Conservation (phyloP, 2,113 vertebrate species). For the Corythaixoides concolor region DNA sequence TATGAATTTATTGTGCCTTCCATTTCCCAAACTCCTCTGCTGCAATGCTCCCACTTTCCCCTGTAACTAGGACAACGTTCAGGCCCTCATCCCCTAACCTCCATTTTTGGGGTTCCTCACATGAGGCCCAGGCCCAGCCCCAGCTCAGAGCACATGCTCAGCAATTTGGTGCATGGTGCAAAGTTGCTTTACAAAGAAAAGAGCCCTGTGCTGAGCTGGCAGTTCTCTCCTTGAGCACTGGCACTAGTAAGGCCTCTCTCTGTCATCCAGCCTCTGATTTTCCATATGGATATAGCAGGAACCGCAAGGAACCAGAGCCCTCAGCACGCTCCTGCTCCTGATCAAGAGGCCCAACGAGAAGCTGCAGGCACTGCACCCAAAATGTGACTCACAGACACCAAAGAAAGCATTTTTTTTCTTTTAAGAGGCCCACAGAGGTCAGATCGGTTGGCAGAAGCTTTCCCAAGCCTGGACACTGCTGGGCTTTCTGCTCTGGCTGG, state of each 20-base stretch:
- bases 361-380: not conserved
- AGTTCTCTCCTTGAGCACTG: not conserved
- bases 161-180: accelerated
- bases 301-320: not conserved
- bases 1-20: not conserved
- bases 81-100: not conserved
- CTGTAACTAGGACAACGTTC: not conserved
- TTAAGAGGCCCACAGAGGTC: accelerated
- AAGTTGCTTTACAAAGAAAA: not conserved
- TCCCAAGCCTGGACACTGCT: accelerated
- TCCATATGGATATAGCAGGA: not conserved
- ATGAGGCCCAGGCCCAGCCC: not conserved
- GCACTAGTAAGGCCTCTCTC: not conserved
- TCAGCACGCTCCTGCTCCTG: accelerated
- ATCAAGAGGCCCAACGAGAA: not conserved
- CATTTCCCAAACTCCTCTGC: not conserved
- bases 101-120: not conserved
- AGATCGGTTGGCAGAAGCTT: not conserved
- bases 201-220: not conserved
- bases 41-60: not conserved
- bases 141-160: not conserved
- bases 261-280: not conserved
- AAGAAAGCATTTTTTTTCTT: not conserved
- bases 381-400: not conserved
- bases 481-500: not conserved